Conservation (phyloP, 2,113 vertebrate genomes). For the Syngnathoides biaculeatus region DNA sequence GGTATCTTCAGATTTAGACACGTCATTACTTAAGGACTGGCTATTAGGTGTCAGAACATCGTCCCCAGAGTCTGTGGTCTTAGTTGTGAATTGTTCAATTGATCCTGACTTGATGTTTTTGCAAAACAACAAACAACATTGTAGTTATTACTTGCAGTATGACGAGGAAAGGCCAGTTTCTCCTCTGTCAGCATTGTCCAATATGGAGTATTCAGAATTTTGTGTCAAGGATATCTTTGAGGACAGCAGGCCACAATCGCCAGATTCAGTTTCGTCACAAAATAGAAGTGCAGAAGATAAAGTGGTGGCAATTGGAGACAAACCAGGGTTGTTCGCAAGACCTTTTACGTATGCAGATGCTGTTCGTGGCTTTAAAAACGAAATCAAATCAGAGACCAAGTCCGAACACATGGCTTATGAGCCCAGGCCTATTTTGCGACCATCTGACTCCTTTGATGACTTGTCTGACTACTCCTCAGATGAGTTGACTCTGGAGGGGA, state of each 20-base stretch:
- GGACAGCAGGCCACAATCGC: conserved; percentile 4
- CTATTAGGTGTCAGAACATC: conserved; percentile 17
- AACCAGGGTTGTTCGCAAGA: background rate
- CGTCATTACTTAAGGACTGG: conserved; percentile 11
- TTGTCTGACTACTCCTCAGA: background rate
- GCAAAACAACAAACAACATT: conserved; percentile 4
- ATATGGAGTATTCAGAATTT: conserved; percentile 3
- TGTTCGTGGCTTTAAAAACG: background rate
- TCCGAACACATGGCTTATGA: background rate
- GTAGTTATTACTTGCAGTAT: conserved; percentile 30
- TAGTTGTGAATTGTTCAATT: background rate
- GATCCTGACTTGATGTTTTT: background rate
- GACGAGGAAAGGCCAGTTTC: conserved; percentile 11
- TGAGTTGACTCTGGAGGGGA: background rate
- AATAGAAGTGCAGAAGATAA: background rate
- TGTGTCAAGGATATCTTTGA: conserved; percentile 14
- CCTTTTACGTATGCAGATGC: conserved; percentile 16
- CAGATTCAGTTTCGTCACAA: background rate
- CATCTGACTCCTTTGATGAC: background rate
- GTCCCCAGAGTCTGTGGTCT: conserved; percentile 22
- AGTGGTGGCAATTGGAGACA: background rate
- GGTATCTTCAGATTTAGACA: conserved; percentile 16
- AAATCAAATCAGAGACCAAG: background rate
- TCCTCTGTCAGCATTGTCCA: conserved; percentile 5
- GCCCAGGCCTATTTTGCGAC: background rate